A percentile compares a stretch with the other conserved stretches of the same genome.
Evolutionary conservation across 1,140 invertebrate species (phyloP).

Genomic region (Ceratosolen solmsi): DNA sequence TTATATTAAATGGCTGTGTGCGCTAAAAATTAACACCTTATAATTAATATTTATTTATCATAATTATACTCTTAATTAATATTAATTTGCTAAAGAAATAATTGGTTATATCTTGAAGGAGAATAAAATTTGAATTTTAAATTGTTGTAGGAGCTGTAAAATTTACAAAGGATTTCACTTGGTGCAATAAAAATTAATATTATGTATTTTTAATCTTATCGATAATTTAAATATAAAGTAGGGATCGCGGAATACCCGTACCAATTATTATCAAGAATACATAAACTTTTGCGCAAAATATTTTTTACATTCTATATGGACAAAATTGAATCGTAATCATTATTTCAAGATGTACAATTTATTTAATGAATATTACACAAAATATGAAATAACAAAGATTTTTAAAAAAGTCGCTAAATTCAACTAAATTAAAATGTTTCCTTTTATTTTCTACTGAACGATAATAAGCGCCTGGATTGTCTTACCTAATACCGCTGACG

Average conservation of each 20-base stretch:
- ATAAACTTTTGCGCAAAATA: no score
- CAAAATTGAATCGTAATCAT: neutral
- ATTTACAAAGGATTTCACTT: no score
- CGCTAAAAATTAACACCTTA: neutral
- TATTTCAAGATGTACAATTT: neutral
- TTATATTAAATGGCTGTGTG: neutral
- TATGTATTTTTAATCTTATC: no score
- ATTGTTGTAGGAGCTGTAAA: neutral
- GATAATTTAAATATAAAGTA: no score
- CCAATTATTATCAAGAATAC: no score
- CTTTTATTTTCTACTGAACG: neutral
- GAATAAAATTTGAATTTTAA: neutral
- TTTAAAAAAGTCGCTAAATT: neutral
- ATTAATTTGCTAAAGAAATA: neutral
- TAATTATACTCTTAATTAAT: neutral
- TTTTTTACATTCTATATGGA: no score
- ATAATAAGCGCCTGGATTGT: neutral
- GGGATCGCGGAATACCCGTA: no score
- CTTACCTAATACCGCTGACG: neutral
- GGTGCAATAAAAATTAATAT: no score
- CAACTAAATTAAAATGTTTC: neutral
- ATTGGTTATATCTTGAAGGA: neutral
- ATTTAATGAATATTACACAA: no score
- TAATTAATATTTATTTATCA: constrained; percentile 17
- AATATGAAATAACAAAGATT: neutral